Base-by-base conservation (phyloP, 2,113 vertebrate genomes). In the Triplophysa siluroides region DNA sequence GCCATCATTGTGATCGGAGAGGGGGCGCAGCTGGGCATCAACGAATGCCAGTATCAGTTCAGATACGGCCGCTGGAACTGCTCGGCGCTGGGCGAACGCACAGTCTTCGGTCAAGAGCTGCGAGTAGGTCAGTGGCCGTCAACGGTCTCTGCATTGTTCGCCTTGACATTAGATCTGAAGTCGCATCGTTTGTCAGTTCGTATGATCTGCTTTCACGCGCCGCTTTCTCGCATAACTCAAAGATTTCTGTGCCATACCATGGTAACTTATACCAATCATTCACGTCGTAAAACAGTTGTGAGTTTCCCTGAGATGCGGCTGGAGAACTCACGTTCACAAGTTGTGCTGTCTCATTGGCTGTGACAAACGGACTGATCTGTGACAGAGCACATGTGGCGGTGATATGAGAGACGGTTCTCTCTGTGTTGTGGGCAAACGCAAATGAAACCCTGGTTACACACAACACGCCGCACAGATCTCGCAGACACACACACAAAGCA, bases 1-100 rank as follows among this genome's bases (percentile, higher is more conserved):
- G 98, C 97, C 93, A 99, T 99, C 94, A 98, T 99, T 63, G 94
- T 98, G 91, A 97, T 99, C 0, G 98, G 98, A 47, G 96, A 99
- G 88, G 98, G 98, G 60, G 98, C 97, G 6, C 97, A 99, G 88
- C 93, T 98, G 93, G 97, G 98, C 86, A 97, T 99, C 93, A 95
- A 98, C 78, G 98, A 99, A 88, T 99, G 98, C 86, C 97, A 99
- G 93, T 95, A 97, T 89, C 98, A 99, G 92, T 99, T 99, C 85
- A 95, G 98, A 26, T 96, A 96, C 0, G 95, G 96, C 14, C 94
- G 97, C 45, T 99, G 98, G 97, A 99, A 99, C 93, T 99, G 97
- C 93, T 99, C 98, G 0, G 96, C 97, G 0, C 94, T 99, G 69
- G 97, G 98, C 16, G 96, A 99, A 93, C 96, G 94, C 91, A 99